phyloP scores from a whole-genome alignment of 2,797 vertebrate genomes.

The Chaetophractus vellerosus region DNA sequence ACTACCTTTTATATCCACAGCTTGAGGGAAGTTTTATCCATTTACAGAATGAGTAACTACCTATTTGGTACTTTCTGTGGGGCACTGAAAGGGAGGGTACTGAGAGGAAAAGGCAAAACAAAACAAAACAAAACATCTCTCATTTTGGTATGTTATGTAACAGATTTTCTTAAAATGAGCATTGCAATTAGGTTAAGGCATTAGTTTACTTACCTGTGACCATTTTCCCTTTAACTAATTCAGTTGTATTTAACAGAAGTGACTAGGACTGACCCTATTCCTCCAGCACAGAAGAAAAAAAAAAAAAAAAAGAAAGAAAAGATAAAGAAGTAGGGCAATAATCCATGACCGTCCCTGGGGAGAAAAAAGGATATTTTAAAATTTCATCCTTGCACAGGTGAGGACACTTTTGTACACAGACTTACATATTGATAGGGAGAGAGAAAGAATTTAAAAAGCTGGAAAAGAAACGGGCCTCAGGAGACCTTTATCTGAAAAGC shows the following conservation, averaged over 20 bases:
- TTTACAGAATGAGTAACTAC: constrained; percentile 12
- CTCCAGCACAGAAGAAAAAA: background rate
- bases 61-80: background rate
- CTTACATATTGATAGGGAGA: background rate
- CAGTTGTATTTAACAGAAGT: background rate
- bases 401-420: background rate
- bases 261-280: background rate
- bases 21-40: background rate
- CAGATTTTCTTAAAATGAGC: background rate
- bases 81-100: background rate
- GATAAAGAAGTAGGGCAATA: background rate
- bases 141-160: background rate
- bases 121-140: background rate
- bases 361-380: background rate
- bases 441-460: background rate
- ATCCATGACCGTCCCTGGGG: background rate
- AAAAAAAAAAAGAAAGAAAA: background rate
- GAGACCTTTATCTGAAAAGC: background rate
- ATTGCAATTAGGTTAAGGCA: constrained; percentile 13
- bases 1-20: background rate
- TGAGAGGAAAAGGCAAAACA: background rate
- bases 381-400: background rate
- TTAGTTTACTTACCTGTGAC: background rate
- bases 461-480: background rate
- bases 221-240: background rate